These are phyloP conservation scores for Acanthisitta chloris DNA, from an alignment of 2,113 vertebrate genomes.

Conservation along the genomic window DNA sequence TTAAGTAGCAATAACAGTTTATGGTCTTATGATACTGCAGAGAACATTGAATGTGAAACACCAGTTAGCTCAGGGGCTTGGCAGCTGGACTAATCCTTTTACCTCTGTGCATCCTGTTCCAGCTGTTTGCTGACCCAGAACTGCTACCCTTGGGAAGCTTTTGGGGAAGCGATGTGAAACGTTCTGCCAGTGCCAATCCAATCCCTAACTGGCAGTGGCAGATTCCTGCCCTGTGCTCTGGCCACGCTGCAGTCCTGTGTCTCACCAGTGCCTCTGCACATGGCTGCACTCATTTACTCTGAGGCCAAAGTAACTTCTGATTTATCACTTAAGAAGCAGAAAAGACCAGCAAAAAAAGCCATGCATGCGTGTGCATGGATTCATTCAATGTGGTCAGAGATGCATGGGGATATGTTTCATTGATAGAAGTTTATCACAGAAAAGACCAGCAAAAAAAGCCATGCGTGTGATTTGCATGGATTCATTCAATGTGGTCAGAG, in stretches of 20 bases:
- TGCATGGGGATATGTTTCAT: not conserved
- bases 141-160: not conserved
- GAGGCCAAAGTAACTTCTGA: not conserved
- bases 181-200: not conserved
- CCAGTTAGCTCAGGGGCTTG: not conserved
- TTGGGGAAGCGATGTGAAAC: not conserved
- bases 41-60: not conserved
- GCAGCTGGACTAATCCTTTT: not conserved
- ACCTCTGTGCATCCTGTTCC: not conserved
- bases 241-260: not conserved
- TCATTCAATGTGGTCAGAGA: not conserved
- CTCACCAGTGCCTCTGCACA: not conserved
- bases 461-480: not conserved
- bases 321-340: not conserved
- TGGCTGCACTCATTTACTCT: accelerated
- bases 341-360: not conserved
- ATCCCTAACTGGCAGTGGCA: not conserved
- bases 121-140: not conserved
- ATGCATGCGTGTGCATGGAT: not conserved
- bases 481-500: not conserved
- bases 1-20: not conserved
- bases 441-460: no score
- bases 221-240: not conserved
- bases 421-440: no score
- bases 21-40: not conserved